Evolutionary conservation across 2,888 invertebrate species (phyloP).

Genomic region (Molorchus minor): DNA sequence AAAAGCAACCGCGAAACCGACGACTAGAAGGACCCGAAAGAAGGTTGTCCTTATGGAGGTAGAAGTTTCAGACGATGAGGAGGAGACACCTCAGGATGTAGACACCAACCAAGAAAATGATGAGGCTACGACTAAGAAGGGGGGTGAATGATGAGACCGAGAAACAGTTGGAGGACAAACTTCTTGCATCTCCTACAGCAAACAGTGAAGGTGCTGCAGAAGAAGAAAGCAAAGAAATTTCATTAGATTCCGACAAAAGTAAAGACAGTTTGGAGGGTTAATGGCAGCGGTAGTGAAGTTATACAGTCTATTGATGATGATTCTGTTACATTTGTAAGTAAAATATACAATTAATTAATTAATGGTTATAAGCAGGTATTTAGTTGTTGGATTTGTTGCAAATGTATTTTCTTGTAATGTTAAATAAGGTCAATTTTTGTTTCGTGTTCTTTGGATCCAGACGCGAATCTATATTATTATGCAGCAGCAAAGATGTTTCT

Average conservation of each 20-base stretch:
- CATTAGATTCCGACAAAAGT: constrained; percentile 21
- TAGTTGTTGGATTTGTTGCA: too few relatives aligned
- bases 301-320: constrained; percentile 21
- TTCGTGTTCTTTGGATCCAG: too few relatives aligned
- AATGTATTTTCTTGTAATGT: too few relatives aligned
- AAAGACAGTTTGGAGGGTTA: constrained; percentile 7
- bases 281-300: constrained; percentile 13
- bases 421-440: too few relatives aligned
- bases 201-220: constrained; percentile 46
- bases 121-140: constrained; percentile 21
- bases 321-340: constrained; percentile 23
- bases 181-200: constrained; percentile 30
- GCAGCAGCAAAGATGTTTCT: too few relatives aligned
- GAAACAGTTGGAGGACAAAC: constrained; percentile 14
- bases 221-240: constrained; percentile 37
- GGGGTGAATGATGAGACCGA: constrained; percentile 28
- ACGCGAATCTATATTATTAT: too few relatives aligned
- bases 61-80: constrained; percentile 63
- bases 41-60: constrained; percentile 62
- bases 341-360: too few relatives aligned
- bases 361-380: too few relatives aligned
- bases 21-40: constrained; percentile 58
- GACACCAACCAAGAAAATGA: constrained; percentile 22
- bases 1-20: constrained; percentile 32
- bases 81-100: constrained; percentile 40